Evolutionary conservation across 2,113 vertebrate genomes (phyloP), one percentile per base, ranked within the genome.

Genomic region (Zapornia atra): DNA sequence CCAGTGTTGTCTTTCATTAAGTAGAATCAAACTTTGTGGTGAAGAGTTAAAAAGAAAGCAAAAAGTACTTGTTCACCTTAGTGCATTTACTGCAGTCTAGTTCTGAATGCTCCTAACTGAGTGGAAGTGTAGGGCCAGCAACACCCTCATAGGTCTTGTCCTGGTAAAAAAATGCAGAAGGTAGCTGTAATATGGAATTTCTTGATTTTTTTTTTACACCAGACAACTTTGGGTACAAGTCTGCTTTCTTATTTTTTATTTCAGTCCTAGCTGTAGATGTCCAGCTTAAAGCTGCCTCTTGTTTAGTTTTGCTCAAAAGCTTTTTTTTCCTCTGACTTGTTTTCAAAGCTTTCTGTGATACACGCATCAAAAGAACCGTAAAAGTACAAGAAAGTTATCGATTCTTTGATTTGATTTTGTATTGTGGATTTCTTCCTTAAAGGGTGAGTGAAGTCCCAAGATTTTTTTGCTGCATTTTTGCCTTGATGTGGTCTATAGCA

Each of bases 391-490:
- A 29, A 88, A 92, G 57, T 79, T 90, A 92, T 68, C 65, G 76
- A 82, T 90, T 83, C 36, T 53, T 65, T 93, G 72, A 82, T 93
- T 90, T 82, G 20, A 34, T 94, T 96, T 96, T 61, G 6, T 84
- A 13, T 77, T 69, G 61, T 84, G 65, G 20, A 68, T 70, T 84
- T 88, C 64, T 93, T 88, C 40, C 40, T 40, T 84, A 73, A 95
- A 91, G 66, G 28, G 15, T 15, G 9, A 65, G 31, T 56, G 63
- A 86, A 86, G n/a, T 88, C 33, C n/a, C 9, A 57, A 48, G 33
- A 54, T 33, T 42, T 90, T 95, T 66, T 95, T 66, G 40, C 17
- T 84, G 50, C n/a, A 46, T 82, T 94, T 94, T 93, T 83, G 5
- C 75, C 66, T 87, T 94, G 75, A 84, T 79, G 63, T 94, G 85